Percentiles rank a stretch among this genome's conserved stretches.
phyloP scores from a whole-genome alignment of 2,888 invertebrate species.

The Drosophila greeni region DNA sequence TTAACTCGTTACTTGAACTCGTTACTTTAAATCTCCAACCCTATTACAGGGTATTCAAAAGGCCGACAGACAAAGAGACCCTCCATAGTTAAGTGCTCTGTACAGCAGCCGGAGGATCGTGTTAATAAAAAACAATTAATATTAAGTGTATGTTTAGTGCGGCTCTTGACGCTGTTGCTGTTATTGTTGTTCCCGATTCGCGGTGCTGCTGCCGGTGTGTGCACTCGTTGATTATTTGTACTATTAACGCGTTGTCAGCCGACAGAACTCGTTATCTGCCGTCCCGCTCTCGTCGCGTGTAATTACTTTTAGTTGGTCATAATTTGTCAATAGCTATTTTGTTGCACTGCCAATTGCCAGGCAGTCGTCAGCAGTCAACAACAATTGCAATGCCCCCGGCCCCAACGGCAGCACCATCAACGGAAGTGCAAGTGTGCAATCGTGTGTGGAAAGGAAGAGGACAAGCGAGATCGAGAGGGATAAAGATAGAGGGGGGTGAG shows the following conservation, averaged over 20 bases:
- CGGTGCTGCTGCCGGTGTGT: slow-evolving; percentile 44
- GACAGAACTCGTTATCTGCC: slow-evolving; percentile 62
- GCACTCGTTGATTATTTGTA: slow-evolving; percentile 71
- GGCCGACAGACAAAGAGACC: neutral
- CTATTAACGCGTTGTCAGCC: slow-evolving; percentile 65
- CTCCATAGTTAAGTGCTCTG: slow-evolving; percentile 18
- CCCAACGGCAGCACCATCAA: slow-evolving; percentile 30
- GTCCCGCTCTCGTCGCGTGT: slow-evolving; percentile 53
- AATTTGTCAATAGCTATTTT: slow-evolving; percentile 73
- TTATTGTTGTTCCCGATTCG: slow-evolving; percentile 33
- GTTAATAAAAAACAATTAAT: slow-evolving; percentile 71
- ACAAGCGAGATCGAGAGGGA: neutral
- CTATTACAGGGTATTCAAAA: slow-evolving; percentile 10
- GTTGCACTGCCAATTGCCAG: slow-evolving; percentile 54
- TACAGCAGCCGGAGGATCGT: slow-evolving; percentile 39
- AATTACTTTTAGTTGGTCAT: slow-evolving; percentile 72
- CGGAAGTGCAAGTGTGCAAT: slow-evolving; percentile 68
- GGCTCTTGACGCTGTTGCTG: slow-evolving; percentile 60
- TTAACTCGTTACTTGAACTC: too few relatives aligned
- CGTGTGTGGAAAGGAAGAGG: slow-evolving; percentile 30
- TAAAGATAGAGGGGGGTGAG: slow-evolving; percentile 1
- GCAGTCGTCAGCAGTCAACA: slow-evolving; percentile 34
- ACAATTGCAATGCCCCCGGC: slow-evolving; percentile 20
- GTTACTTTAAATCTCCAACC: too few relatives aligned
- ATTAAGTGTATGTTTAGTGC: slow-evolving; percentile 71